phyloP scores from a whole-genome alignment of 1,140 invertebrate genomes.

The Cardiocondyla obscurior region DNA sequence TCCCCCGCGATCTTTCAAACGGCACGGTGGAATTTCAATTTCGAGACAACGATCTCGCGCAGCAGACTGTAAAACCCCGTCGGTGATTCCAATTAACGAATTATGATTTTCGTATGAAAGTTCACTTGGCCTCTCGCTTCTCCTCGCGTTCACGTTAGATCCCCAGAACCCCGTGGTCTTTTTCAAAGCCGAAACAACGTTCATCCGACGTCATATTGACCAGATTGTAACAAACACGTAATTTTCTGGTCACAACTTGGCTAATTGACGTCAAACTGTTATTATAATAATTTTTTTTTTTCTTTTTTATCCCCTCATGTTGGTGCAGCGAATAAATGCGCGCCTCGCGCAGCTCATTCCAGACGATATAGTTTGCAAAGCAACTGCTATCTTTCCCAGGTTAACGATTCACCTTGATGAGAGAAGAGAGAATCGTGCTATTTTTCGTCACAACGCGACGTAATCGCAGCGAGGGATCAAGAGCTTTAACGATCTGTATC shows the following conservation, averaged over 20 bases:
- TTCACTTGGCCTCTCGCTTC: background rate
- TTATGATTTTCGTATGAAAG: conserved; percentile 14
- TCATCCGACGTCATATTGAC: too few species aligned
- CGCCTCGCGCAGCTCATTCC: background rate
- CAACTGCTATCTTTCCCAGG: background rate
- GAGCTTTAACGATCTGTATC: background rate
- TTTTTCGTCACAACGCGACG: background rate
- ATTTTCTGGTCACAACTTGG: too few species aligned
- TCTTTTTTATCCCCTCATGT: too few species aligned
- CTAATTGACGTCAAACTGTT: too few species aligned
- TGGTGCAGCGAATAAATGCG: background rate
- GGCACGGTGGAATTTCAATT: background rate
- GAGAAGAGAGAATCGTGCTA: background rate
- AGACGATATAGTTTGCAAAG: background rate
- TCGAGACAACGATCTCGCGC: background rate
- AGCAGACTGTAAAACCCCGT: background rate
- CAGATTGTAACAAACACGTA: too few species aligned
- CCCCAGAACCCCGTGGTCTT: too few species aligned
- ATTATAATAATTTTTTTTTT: too few species aligned
- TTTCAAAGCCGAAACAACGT: too few species aligned
- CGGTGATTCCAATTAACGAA: conserved; percentile 19
- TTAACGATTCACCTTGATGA: background rate
- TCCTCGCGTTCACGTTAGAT: too few species aligned
- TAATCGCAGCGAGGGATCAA: background rate
- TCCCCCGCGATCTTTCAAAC: background rate